A percentile compares a stretch with the other conserved stretches of the same genome.
phyloP scores from a whole-genome alignment of 2,888 invertebrate species.

The Drosophila antonietae region DNA sequence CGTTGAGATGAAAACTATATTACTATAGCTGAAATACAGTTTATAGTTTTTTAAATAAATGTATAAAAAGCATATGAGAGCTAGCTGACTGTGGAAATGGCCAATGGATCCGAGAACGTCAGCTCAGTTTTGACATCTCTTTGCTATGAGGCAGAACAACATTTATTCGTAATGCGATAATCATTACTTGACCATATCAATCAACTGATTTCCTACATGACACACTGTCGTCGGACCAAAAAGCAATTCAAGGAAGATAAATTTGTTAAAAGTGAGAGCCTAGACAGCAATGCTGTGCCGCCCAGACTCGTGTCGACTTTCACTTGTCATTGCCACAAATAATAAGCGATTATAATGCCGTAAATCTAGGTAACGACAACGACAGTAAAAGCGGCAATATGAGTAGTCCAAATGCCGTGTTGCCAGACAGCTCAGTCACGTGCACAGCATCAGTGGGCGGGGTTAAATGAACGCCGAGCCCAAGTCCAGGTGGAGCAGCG shows the following conservation, averaged over 20 bases:
- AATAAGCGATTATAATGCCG: slow-evolving; percentile 68
- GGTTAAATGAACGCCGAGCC: slow-evolving; percentile 23
- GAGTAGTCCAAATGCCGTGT: slow-evolving; percentile 2
- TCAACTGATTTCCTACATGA: background rate
- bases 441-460: slow-evolving; percentile 24
- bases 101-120: no score
- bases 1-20: no score
- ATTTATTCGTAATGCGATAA: background rate
- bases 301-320: slow-evolving; percentile 40
- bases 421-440: slow-evolving; percentile 45
- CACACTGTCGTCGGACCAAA: slow-evolving; percentile 11
- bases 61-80: no score
- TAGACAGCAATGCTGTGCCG: slow-evolving; percentile 1
- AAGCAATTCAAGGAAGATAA: slow-evolving; percentile 63
- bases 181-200: slow-evolving; percentile 7
- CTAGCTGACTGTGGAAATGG: no score
- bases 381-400: slow-evolving; percentile 10
- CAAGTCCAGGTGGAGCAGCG: slow-evolving; percentile 2
- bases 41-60: no score
- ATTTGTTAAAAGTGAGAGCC: slow-evolving; percentile 47
- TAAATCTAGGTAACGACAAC: slow-evolving; percentile 43
- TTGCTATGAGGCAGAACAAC: no score
- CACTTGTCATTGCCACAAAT: slow-evolving; percentile 55
- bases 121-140: background rate
- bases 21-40: no score